Evolutionary conservation across 1,140 invertebrate species (phyloP).

Genomic region (Triops longicaudatus): DNA sequence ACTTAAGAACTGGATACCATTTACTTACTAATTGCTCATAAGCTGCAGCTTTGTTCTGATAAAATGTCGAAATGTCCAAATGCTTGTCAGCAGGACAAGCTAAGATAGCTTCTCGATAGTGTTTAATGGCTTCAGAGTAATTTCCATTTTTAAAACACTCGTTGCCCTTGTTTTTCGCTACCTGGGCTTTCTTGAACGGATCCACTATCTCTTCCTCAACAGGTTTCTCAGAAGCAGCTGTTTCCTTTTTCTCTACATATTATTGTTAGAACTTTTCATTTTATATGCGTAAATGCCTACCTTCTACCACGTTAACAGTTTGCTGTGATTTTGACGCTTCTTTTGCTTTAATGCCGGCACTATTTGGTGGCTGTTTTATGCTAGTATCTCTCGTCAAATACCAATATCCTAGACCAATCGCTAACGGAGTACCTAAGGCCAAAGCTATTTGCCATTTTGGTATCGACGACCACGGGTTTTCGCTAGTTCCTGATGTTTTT

Average conservation of each 20-base stretch:
- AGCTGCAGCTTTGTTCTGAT: constrained; percentile 90
- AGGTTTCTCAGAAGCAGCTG: constrained; percentile 25
- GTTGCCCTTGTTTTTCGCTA: constrained; percentile 79
- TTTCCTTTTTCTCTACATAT: constrained; percentile 33
- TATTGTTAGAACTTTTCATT: constrained; percentile 30
- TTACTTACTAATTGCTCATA: constrained; percentile 73
- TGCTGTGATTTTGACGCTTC: constrained; percentile 29
- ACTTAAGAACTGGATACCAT: neutral
- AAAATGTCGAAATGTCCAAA: constrained; percentile 75
- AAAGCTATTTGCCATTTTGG: constrained; percentile 66
- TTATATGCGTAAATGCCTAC: constrained; percentile 12
- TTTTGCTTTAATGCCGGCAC: constrained; percentile 23
- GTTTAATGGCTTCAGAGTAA: constrained; percentile 76
- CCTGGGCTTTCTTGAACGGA: constrained; percentile 59
- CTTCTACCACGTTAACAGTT: constrained; percentile 19
- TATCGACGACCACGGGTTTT: constrained; percentile 33
- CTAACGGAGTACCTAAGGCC: constrained; percentile 67
- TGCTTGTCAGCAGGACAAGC: constrained; percentile 64
- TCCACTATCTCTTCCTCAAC: constrained; percentile 34
- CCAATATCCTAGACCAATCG: constrained; percentile 69
- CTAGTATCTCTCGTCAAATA: constrained; percentile 53
- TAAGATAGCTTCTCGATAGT: constrained; percentile 81
- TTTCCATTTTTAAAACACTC: constrained; percentile 72
- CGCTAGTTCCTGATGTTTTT: neutral
- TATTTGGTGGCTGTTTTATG: constrained; percentile 30